Base-by-base conservation (phyloP, 2,113 vertebrate species). In the Grantiella picta region DNA sequence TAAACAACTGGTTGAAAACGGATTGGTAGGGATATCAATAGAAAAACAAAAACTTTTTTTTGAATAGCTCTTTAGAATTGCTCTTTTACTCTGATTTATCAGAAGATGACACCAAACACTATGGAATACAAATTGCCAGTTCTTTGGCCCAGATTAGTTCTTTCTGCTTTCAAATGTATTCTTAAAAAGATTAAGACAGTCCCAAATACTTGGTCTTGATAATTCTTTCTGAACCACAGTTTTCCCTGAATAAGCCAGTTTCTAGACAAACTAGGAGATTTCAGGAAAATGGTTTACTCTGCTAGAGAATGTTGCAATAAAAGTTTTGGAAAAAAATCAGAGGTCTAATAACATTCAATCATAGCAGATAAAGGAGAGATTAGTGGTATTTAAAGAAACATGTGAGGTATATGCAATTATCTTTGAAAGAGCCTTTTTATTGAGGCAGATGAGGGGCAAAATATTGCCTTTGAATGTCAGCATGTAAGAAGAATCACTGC, bases 331-430 rank as follows among this genome's bases (percentile, higher is more conserved):
- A 59, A 49, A 60, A 86, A 35, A 2, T 1, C 18, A 86, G 22
- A 20, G 1, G 4, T 66, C 21, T 82, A 85, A 80, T 85, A 54
- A 44, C 50, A 59, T 73, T 29, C 53, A 77, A 35, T 86, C 13
- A 9, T 60, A 33, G 33, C 24, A 94, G 42, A 87, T 70, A 81
- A 90, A 95, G 54, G 42, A 59, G 40, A 83, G 20, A 60, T 91
- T 86, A 73, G 12, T 44, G 9, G 17, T 88, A 63, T 86, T 95
- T 96, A 84, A 89, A 79, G 59, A 94, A 75, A 92, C 64, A 44
- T 47, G 9, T 81, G 65, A 91, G 84, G 36, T 60, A 22, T 33
- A 22, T 71, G 42, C 47, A 90, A 92, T 89, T 94, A 81, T 81
- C 35, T 69, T 70, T 81, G 66, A 72, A 87, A 86, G 42, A 63